Percentiles rank a stretch among this genome's conserved stretches.
Conservation (phyloP, 64 coral and sea anemone genomes). For the Pachyseris speciosa region DNA sequence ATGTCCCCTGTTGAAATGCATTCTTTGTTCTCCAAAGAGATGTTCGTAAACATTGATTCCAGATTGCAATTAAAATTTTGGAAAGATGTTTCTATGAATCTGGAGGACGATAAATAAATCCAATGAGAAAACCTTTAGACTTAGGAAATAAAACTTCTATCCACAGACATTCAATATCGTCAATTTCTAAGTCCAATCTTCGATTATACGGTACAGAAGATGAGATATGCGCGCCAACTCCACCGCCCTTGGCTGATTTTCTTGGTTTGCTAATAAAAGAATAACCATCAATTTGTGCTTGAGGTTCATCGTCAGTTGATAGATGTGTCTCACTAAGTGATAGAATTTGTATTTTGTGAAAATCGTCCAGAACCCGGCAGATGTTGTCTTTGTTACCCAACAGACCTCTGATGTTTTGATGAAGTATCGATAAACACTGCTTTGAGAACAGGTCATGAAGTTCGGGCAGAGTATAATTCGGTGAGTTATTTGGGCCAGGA, state of each 20-base stretch:
- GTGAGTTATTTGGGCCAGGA: too few species aligned
- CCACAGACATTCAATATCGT: too few species aligned
- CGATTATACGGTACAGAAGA: too few species aligned
- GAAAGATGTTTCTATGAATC: too few species aligned
- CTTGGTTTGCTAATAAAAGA: slow-evolving; percentile 33
- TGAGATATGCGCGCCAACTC: slow-evolving; percentile 39
- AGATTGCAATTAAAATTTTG: too few species aligned
- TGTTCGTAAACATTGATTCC: too few species aligned
- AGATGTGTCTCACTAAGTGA: slow-evolving; percentile 41
- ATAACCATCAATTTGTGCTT: slow-evolving; percentile 43
- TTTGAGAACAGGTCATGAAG: slow-evolving; percentile 22
- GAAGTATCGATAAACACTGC: slow-evolving; percentile 2
- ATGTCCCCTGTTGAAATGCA: too few species aligned
- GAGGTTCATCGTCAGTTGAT: neutral
- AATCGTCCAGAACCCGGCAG: slow-evolving; percentile 12
- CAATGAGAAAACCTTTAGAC: too few species aligned
- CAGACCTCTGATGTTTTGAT: slow-evolving; percentile 42
- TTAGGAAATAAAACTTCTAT: too few species aligned
- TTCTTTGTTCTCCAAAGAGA: too few species aligned
- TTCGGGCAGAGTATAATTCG: slow-evolving; percentile 1
- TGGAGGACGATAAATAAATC: too few species aligned
- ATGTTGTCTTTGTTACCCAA: slow-evolving; percentile 23
- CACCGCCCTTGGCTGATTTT: neutral
- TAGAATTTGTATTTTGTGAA: slow-evolving; percentile 27
- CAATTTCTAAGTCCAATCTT: too few species aligned